These are phyloP conservation scores for Ptilonorhynchus violaceus DNA, from an alignment of 2,113 vertebrate species.

Conservation along the genomic window DNA sequence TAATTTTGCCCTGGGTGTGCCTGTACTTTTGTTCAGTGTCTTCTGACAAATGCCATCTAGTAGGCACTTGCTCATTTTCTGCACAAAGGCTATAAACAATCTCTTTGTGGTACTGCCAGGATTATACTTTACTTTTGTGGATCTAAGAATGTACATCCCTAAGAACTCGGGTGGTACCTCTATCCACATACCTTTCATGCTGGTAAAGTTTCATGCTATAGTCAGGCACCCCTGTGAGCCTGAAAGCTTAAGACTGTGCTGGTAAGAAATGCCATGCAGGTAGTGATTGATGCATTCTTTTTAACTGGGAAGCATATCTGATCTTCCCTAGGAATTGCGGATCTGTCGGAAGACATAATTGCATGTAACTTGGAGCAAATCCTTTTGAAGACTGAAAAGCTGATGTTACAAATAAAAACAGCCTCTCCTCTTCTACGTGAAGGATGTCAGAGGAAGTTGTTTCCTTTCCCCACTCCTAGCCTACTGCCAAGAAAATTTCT, in stretches of 20 bases:
- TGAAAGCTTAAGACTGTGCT: neutral
- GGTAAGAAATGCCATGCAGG: neutral
- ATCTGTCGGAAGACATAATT: neutral
- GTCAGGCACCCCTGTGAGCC: neutral
- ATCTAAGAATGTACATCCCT: neutral
- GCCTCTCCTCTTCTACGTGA: neutral
- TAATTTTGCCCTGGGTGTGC: neutral
- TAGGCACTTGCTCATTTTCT: neutral
- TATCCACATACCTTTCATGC: neutral
- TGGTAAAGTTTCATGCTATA: neutral
- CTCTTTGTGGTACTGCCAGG: neutral
- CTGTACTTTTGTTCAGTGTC: neutral
- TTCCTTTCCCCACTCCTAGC: neutral
- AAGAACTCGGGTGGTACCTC: neutral
- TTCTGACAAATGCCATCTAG: neutral
- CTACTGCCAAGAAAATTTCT: neutral
- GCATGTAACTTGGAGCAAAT: neutral
- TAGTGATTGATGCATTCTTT: neutral
- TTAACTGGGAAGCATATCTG: neutral
- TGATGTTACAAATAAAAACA: neutral
- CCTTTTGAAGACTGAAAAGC: neutral
- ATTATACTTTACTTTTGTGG: neutral
- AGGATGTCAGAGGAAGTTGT: neutral
- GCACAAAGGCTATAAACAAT: neutral
- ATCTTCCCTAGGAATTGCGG: neutral